Evolutionary conservation across 1,140 invertebrate genomes (phyloP), one percentile per base, ranked within the genome.

Genomic region (Piezodorus guildinii): DNA sequence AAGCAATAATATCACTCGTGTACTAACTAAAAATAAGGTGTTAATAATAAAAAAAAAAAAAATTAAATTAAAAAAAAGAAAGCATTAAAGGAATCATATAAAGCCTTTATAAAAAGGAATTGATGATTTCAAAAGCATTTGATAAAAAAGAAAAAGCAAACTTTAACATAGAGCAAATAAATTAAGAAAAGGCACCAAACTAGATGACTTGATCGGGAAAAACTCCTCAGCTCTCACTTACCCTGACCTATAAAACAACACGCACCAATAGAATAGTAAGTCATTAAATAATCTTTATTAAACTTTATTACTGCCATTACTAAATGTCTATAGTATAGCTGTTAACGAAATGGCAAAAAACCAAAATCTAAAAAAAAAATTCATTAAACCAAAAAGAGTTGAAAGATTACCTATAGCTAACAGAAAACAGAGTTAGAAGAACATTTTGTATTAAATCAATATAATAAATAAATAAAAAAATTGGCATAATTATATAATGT

Each of bases 171-270:
- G 34, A 43, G 54, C 43, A 62, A 62, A 54, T 17, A 61, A 58
- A 66, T 61, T 39, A 46, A 60, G 43, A 23, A 56, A 56, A 25
- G 45, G 62, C 59, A 67, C 62, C 60, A 62, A 65, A 62, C 21
- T 51, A 61, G 59, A 19, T 43, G 27, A 30, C 25, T 45, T 45
- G 43, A 16, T 60, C 43, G n/a, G 25, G 19, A 46, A 27, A 52
- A 17, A 58, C 56, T 16, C 8, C 51, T 39, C 62, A 45, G 16
- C 30, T n/a, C 49, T 21, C 64, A 68, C 66, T 68, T 67, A 67
- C 66, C 67, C 67, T 68, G 43, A 63, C 65, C 65, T 68, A 68
- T 45, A 68, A n/a, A 65, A 65, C 27, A 64, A 60, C 58, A 60
- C 30, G 16, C 21, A 60, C 39, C 58, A 60, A 56, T 56, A 56